phyloP scores from a whole-genome alignment of 2,113 vertebrate species.

The Crotophaga sulcirostris region DNA sequence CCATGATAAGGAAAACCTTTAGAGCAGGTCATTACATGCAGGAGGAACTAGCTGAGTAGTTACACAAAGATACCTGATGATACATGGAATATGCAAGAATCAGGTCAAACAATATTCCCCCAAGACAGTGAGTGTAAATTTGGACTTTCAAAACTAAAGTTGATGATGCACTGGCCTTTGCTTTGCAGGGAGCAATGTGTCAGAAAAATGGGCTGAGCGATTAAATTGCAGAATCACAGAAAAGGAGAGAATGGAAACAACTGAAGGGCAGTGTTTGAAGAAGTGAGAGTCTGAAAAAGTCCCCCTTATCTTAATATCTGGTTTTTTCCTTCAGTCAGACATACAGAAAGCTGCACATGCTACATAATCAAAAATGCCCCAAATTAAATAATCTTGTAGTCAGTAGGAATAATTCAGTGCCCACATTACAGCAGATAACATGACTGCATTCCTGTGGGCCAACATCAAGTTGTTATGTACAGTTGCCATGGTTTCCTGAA shows the following conservation, averaged over 20 bases:
- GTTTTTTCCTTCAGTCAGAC: background rate
- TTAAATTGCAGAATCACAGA: background rate
- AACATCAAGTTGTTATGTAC: background rate
- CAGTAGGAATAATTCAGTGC: background rate
- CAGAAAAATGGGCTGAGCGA: background rate
- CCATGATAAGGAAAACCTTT: background rate
- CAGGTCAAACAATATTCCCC: background rate
- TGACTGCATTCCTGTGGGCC: background rate
- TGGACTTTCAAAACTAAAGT: background rate
- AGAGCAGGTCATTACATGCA: background rate
- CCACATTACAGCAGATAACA: background rate
- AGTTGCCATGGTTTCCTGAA: background rate
- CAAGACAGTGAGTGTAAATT: background rate
- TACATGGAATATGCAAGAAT: background rate
- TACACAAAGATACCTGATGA: background rate
- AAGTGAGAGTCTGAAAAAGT: background rate
- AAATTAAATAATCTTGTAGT: background rate
- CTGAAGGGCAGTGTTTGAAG: background rate
- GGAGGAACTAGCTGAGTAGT: background rate
- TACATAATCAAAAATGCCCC: background rate
- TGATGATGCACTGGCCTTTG: background rate
- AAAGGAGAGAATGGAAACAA: background rate
- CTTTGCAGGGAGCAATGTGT: background rate
- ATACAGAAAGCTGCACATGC: background rate
- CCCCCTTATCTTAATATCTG: background rate